Percentiles rank a stretch among this genome's conserved stretches.
These are phyloP conservation scores for Phylloscopus whistleri DNA, from an alignment of 2,113 vertebrate species.

Conservation along the genomic window DNA sequence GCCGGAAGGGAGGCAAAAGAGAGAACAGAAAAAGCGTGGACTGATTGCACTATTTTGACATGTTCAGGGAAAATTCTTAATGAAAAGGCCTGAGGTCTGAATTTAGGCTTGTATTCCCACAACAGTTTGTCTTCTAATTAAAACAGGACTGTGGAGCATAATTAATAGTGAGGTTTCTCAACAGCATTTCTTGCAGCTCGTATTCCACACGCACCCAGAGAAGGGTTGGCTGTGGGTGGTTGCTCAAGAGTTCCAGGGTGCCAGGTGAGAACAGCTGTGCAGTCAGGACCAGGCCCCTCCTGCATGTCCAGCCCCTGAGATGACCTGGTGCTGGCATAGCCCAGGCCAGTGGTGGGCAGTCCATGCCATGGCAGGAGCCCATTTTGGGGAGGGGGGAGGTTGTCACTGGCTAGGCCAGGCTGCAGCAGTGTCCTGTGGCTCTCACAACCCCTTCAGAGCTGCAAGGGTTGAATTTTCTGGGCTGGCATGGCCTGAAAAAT, in stretches of 20 bases:
- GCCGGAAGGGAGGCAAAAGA: neutral
- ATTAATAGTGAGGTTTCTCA: conserved; percentile 52
- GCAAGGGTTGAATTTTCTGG: neutral
- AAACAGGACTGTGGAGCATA: conserved; percentile 44
- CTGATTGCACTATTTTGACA: neutral
- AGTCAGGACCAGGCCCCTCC: neutral
- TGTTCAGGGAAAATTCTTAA: conserved; percentile 9
- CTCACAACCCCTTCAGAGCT: neutral
- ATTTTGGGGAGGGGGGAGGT: neutral
- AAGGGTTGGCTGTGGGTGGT: neutral
- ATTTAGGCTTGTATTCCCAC: conserved; percentile 55
- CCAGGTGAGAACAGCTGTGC: neutral
- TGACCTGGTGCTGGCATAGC: neutral
- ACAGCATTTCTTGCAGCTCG: neutral
- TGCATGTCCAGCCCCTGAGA: neutral
- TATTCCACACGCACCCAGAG: accelerated
- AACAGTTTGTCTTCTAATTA: conserved; percentile 66
- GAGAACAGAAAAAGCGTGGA: neutral
- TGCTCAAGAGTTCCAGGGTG: neutral
- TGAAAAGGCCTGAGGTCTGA: conserved; percentile 49
- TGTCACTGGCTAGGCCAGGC: neutral
- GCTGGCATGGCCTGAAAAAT: neutral
- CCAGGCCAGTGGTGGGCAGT: neutral
- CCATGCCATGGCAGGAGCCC: neutral
- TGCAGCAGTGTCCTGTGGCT: neutral